phyloP scores from a whole-genome alignment of 2,113 vertebrate genomes.

The Columbina picui region DNA sequence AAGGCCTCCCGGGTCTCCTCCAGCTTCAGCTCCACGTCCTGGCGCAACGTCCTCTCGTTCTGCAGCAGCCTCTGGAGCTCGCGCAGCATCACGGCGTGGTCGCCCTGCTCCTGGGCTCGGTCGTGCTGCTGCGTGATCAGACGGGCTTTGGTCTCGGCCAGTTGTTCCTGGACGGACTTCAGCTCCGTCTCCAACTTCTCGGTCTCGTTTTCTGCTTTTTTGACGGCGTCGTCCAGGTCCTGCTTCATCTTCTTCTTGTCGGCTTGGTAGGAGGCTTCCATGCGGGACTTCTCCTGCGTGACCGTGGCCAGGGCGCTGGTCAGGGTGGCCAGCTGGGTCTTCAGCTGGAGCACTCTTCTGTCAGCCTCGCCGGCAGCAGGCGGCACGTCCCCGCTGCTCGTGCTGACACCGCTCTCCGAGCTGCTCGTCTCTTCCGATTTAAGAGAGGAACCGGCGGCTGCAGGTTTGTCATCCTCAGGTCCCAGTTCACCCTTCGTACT shows the following conservation, averaged over 20 bases:
- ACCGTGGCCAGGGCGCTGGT: constrained; percentile 89
- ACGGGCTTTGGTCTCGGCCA: constrained; percentile 86
- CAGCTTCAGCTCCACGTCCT: constrained; percentile 83
- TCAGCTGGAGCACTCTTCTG: constrained; percentile 79
- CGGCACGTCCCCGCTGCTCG: constrained; percentile 67
- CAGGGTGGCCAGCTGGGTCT: constrained; percentile 87
- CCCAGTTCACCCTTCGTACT: constrained; percentile 76
- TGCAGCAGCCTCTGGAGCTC: constrained; percentile 92
- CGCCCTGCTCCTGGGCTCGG: constrained; percentile 86
- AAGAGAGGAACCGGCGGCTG: not conserved
- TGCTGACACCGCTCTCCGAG: constrained; percentile 76
- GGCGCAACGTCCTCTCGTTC: constrained; percentile 80
- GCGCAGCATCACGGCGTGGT: constrained; percentile 89
- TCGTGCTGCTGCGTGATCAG: constrained; percentile 91
- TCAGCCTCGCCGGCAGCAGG: constrained; percentile 65
- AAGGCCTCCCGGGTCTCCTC: constrained; percentile 80
- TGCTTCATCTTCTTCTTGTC: constrained; percentile 91
- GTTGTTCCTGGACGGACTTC: constrained; percentile 78
- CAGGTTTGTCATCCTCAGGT: constrained; percentile 68
- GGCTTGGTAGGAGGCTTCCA: constrained; percentile 93
- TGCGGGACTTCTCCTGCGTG: constrained; percentile 93
- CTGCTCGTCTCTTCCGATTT: constrained; percentile 72
- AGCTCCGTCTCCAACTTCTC: constrained; percentile 75
- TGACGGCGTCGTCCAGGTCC: constrained; percentile 83
- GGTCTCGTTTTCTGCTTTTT: constrained; percentile 56